phyloP scores from a whole-genome alignment of 2,888 invertebrate genomes.

The Copidosoma aretas region DNA sequence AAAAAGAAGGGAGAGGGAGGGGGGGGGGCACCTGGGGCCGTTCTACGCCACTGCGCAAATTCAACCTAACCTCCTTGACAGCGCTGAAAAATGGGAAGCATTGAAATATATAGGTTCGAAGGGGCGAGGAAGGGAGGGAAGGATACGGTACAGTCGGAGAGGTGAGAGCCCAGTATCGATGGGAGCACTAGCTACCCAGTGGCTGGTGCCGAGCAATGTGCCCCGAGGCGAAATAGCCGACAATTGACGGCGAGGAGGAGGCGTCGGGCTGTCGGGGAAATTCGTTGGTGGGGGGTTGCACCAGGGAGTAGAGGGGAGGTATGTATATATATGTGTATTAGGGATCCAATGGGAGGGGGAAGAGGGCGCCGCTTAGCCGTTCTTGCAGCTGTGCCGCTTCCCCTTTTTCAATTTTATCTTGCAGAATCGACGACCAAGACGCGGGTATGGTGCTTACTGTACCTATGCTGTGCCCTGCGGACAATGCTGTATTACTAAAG shows the following conservation, averaged over 20 bases:
- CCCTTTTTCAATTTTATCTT: conserved; percentile 57
- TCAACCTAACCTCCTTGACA: no score
- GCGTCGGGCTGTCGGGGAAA: conserved; percentile 39
- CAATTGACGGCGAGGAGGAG: conserved; percentile 53
- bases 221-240: conserved; percentile 53
- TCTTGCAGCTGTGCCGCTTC: conserved; percentile 58
- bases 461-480: not conserved
- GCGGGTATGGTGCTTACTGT: conserved; percentile 25
- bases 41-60: no score
- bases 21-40: no score
- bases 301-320: conserved; percentile 27
- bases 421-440: conserved; percentile 48
- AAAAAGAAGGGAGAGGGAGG: conserved; percentile 45
- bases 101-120: not conserved
- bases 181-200: not conserved
- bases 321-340: not conserved
- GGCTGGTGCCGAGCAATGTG: not conserved
- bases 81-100: no score
- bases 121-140: not conserved
- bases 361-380: conserved; percentile 46
- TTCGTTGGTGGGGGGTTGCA: not conserved
- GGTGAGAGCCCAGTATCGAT: conserved; percentile 17
- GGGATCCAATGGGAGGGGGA: conserved; percentile 40
- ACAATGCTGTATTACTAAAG: conserved; percentile 36
- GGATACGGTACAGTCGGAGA: not conserved